These are phyloP conservation scores for Hylia prasina DNA, from an alignment of 2,113 vertebrate genomes.

Conservation along the genomic window DNA sequence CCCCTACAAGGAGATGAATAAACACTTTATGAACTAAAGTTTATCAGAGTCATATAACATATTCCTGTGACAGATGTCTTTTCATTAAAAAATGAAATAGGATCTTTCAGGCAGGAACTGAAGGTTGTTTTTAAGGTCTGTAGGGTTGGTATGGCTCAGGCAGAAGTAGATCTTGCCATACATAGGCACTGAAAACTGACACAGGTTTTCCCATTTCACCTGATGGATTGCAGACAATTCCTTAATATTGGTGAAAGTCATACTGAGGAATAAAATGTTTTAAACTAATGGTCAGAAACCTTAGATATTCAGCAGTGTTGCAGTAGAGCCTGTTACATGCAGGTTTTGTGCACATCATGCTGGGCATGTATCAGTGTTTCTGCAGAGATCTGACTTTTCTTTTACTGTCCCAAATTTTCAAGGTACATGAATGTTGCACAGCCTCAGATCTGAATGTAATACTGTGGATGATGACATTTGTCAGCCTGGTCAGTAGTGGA, in stretches of 20 bases:
- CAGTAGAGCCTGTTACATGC: too few relatives aligned
- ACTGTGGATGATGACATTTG: not conserved
- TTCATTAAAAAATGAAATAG: not conserved
- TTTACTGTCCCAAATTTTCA: not conserved
- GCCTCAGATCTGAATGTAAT: not conserved
- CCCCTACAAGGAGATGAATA: not conserved
- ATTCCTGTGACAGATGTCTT: not conserved
- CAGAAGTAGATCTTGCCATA: not conserved
- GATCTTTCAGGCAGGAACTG: not conserved
- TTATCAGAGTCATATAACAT: not conserved
- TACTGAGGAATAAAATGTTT: not conserved
- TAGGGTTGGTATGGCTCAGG: not conserved
- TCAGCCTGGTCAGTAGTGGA: not conserved
- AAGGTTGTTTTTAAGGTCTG: not conserved
- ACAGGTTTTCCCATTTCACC: not conserved
- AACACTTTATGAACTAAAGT: not conserved
- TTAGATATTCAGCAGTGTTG: not conserved
- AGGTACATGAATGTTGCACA: not conserved
- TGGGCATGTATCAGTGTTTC: too few relatives aligned
- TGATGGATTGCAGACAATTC: not conserved
- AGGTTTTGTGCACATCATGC: not conserved
- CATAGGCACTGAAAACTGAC: not conserved
- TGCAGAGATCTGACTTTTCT: not conserved
- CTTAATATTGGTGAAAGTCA: not conserved
- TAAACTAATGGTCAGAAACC: not conserved